These are phyloP conservation scores for Zoroaster sp. DNA, from an alignment of 53 echinoderm and acorn worm species.

Conservation along the genomic window DNA sequence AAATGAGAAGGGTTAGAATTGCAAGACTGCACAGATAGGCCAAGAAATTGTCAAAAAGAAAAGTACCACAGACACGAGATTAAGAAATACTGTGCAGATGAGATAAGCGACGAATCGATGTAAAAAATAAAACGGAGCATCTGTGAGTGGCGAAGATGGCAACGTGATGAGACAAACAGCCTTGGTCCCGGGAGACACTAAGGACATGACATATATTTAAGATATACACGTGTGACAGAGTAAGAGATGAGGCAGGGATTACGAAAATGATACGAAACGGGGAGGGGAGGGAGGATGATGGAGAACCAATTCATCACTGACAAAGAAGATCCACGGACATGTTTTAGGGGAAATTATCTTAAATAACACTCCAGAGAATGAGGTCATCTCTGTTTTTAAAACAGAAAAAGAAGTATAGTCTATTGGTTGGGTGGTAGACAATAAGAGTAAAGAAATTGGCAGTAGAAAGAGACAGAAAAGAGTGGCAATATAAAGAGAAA, in stretches of 20 bases:
- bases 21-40: too few relatives aligned
- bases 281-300: neutral
- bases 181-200: neutral
- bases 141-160: neutral
- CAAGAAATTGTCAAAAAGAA: neutral
- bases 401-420: too few relatives aligned
- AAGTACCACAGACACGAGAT: neutral
- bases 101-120: neutral
- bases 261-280: neutral
- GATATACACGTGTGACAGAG: neutral
- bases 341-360: too few relatives aligned
- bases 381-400: too few relatives aligned
- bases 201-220: neutral
- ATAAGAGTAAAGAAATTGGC: too few relatives aligned
- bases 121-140: neutral
- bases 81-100: neutral
- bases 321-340: neutral
- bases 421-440: too few relatives aligned
- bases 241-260: neutral
- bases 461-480: too few relatives aligned
- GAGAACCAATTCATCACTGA: neutral
- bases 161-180: neutral
- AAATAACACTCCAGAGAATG: too few relatives aligned
- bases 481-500: too few relatives aligned
- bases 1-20: neutral